phyloP scores from a whole-genome alignment of 2,888 invertebrate species.

The Mycalesis mineus region DNA sequence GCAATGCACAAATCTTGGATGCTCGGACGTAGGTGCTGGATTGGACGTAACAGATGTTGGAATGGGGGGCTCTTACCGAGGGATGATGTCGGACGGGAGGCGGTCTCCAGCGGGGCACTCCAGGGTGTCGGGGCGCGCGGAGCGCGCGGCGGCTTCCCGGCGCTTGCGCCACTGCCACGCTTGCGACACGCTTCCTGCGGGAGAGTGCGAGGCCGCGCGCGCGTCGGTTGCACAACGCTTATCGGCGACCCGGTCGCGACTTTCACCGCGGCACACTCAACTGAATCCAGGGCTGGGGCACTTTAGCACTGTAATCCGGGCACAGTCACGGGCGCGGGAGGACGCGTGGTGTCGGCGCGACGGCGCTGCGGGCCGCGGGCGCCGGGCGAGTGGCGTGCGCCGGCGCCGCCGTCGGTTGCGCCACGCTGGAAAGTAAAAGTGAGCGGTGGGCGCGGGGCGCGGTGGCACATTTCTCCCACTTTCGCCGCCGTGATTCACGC shows the following conservation, averaged over 20 bases:
- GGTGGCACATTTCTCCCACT: slow-evolving; percentile 75
- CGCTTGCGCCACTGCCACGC: slow-evolving; percentile 75
- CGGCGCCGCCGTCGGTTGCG: slow-evolving; percentile 72
- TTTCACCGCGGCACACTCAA: slow-evolving; percentile 63
- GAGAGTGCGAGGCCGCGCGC: slow-evolving; percentile 73
- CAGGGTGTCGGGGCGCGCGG: slow-evolving; percentile 57
- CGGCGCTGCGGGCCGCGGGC: slow-evolving; percentile 77
- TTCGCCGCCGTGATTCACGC: slow-evolving; percentile 72
- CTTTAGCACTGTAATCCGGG: slow-evolving; percentile 76
- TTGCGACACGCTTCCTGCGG: slow-evolving; percentile 75
- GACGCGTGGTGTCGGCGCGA: slow-evolving; percentile 57
- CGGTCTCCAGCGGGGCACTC: slow-evolving; percentile 52
- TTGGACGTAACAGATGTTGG: background rate
- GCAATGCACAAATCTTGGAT: background rate
- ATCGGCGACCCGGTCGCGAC: slow-evolving; percentile 67
- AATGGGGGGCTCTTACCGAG: slow-evolving; percentile 35
- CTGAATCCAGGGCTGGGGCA: slow-evolving; percentile 65
- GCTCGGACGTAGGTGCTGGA: background rate
- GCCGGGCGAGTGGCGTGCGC: slow-evolving; percentile 75
- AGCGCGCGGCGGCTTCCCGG: slow-evolving; percentile 66
- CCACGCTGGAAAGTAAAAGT: slow-evolving; percentile 78
- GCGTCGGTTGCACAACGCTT: slow-evolving; percentile 64
- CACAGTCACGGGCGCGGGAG: slow-evolving; percentile 47
- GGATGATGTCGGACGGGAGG: slow-evolving; percentile 44
- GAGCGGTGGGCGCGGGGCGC: slow-evolving; percentile 71